Conservation (phyloP, 1,140 invertebrate genomes). For the Eupeodes corollae region DNA sequence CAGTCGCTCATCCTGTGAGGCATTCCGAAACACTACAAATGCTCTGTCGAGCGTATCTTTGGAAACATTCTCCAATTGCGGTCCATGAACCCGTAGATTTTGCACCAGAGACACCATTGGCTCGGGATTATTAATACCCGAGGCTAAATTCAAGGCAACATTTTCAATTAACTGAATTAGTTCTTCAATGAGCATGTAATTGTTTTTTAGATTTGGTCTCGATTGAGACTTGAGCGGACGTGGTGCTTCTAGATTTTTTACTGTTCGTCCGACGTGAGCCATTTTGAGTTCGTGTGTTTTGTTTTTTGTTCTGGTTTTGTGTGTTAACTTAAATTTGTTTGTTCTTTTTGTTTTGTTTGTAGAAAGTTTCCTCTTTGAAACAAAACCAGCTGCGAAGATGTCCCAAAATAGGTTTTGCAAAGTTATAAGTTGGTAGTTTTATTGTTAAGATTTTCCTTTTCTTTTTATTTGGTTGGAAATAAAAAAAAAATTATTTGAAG, state of each 20-base stretch:
- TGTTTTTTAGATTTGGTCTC: slow-evolving; percentile 30
- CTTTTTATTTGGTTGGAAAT: neutral
- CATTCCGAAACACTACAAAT: slow-evolving; percentile 77
- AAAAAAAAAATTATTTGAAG: neutral
- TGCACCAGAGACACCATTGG: slow-evolving; percentile 36
- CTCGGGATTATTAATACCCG: slow-evolving; percentile 38
- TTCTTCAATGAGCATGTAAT: slow-evolving; percentile 46
- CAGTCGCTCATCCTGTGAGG: slow-evolving; percentile 68
- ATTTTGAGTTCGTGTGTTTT: slow-evolving; percentile 8
- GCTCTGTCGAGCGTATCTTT: slow-evolving; percentile 55
- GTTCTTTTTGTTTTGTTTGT: neutral
- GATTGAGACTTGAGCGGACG: slow-evolving; percentile 54
- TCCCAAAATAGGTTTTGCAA: too few relatives aligned
- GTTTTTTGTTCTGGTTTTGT: neutral
- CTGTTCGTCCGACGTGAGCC: slow-evolving; percentile 39
- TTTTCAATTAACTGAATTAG: slow-evolving; percentile 57
- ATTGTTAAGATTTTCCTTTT: neutral
- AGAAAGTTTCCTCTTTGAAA: neutral
- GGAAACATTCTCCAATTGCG: slow-evolving; percentile 59
- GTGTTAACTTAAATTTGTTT: neutral
- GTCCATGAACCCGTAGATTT: slow-evolving; percentile 59
- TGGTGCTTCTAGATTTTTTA: slow-evolving; percentile 61
- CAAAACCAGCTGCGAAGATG: too few relatives aligned
- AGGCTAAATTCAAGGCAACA: slow-evolving; percentile 53
- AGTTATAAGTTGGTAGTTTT: neutral